Conservation (phyloP, 2,888 invertebrate genomes). For the Cynaeus angustus region DNA sequence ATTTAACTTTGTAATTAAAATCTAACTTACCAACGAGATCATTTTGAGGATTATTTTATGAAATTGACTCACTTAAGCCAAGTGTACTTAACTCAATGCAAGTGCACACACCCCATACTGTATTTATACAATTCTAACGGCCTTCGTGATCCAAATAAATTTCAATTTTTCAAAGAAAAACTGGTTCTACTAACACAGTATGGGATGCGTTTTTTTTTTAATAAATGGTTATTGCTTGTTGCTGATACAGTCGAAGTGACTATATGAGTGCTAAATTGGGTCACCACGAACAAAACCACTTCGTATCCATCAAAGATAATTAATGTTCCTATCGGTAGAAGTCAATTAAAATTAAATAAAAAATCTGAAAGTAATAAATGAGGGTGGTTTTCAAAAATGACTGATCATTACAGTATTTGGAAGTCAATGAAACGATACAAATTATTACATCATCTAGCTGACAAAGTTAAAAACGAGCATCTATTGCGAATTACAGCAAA, state of each 20-base stretch:
- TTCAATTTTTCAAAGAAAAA: slow-evolving; percentile 42
- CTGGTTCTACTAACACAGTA: slow-evolving; percentile 41
- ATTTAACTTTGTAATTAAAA: too few relatives aligned
- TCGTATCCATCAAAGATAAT: neutral
- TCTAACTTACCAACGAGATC: slow-evolving; percentile 19
- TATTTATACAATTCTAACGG: slow-evolving; percentile 42
- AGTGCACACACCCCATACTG: slow-evolving; percentile 31
- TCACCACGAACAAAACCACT: slow-evolving; percentile 12
- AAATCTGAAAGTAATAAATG: neutral
- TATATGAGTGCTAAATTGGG: slow-evolving; percentile 16
- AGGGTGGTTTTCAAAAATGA: neutral
- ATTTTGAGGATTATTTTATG: slow-evolving; percentile 8
- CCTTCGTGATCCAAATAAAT: slow-evolving; percentile 46
- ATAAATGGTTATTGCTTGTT: slow-evolving; percentile 27
- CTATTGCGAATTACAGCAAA: slow-evolving; percentile 21
- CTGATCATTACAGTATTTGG: neutral
- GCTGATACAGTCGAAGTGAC: slow-evolving; percentile 1
- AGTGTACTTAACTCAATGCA: slow-evolving; percentile 34
- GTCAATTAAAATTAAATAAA: neutral
- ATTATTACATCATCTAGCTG: slow-evolving; percentile 15
- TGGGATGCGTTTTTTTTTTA: slow-evolving; percentile 43
- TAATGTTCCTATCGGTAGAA: neutral
- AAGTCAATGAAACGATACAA: slow-evolving; percentile 23
- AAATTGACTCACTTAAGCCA: slow-evolving; percentile 1
- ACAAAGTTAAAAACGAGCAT: slow-evolving; percentile 24